Percentiles rank a stretch among this genome's conserved stretches.
Evolutionary conservation across 2,113 vertebrate genomes (phyloP).

Genomic region (Protomyctophum bolini): DNA sequence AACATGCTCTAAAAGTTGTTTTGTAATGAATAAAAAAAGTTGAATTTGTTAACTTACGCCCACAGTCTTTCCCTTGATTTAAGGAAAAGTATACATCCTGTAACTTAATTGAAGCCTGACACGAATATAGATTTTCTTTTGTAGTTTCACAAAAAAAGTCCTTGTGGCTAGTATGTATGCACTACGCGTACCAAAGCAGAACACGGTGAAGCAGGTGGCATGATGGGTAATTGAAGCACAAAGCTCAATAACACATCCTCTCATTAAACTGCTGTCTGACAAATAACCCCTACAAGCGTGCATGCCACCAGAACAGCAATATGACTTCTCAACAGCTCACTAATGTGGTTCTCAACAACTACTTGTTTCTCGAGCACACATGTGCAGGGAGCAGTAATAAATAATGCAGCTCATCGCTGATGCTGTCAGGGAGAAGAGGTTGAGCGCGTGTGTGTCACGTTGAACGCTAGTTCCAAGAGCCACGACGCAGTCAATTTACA

Average conservation of each 20-base stretch:
- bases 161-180: too few relatives aligned
- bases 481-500: constrained; percentile 53
- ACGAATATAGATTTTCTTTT: too few relatives aligned
- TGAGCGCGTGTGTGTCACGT: constrained; percentile 40
- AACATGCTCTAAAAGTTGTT: too few relatives aligned
- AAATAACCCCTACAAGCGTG: constrained; percentile 9
- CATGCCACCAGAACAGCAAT: constrained; percentile 14
- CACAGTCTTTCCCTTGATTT: too few relatives aligned
- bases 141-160: too few relatives aligned
- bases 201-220: too few relatives aligned
- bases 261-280: background rate
- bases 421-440: constrained; percentile 19
- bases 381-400: constrained; percentile 34
- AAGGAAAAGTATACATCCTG: too few relatives aligned
- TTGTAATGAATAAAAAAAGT: too few relatives aligned
- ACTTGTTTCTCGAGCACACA: constrained; percentile 27
- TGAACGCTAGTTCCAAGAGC: constrained; percentile 26
- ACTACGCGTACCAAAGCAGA: too few relatives aligned
- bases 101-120: too few relatives aligned
- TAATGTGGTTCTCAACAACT: constrained; percentile 19
- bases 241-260: background rate
- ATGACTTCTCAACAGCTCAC: background rate
- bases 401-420: constrained; percentile 29
- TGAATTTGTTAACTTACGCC: too few relatives aligned
- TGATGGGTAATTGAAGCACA: too few relatives aligned